These are phyloP conservation scores for Carposina sasakii DNA, from an alignment of 1,140 invertebrate genomes.

Conservation along the genomic window DNA sequence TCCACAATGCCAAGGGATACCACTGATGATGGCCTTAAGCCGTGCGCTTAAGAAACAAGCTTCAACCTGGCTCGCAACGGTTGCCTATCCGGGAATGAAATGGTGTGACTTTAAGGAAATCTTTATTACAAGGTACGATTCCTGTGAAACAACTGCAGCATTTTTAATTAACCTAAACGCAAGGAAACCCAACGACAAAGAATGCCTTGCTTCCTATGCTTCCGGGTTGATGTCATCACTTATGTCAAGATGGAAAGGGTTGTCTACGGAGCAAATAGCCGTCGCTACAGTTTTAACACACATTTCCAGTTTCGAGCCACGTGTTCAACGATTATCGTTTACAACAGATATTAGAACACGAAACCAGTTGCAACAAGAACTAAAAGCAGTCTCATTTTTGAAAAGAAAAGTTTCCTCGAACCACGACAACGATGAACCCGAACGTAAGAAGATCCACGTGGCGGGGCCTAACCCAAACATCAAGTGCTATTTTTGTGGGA, in stretches of 20 bases:
- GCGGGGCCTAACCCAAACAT: background rate
- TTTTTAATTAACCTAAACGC: background rate
- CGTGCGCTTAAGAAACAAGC: slow-evolving; percentile 1
- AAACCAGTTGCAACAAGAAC: background rate
- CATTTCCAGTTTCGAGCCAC: background rate
- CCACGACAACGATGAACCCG: background rate
- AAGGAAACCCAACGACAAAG: background rate
- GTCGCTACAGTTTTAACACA: background rate
- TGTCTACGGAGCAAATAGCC: background rate
- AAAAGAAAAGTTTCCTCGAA: background rate
- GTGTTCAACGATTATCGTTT: background rate
- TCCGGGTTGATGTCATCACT: background rate
- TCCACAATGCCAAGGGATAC: background rate
- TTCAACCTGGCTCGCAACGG: background rate
- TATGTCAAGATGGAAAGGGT: background rate
- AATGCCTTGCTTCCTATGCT: background rate
- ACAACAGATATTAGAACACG: background rate
- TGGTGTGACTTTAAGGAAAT: slow-evolving; percentile 1
- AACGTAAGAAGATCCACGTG: background rate
- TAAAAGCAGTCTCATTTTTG: background rate
- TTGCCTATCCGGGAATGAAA: slow-evolving; percentile 1
- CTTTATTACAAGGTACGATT: background rate
- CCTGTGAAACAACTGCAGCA: background rate
- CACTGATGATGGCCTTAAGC: background rate
- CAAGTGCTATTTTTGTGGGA: background rate